Conservation (phyloP, 2,888 invertebrate species). For the Crocallis elinguaria region DNA sequence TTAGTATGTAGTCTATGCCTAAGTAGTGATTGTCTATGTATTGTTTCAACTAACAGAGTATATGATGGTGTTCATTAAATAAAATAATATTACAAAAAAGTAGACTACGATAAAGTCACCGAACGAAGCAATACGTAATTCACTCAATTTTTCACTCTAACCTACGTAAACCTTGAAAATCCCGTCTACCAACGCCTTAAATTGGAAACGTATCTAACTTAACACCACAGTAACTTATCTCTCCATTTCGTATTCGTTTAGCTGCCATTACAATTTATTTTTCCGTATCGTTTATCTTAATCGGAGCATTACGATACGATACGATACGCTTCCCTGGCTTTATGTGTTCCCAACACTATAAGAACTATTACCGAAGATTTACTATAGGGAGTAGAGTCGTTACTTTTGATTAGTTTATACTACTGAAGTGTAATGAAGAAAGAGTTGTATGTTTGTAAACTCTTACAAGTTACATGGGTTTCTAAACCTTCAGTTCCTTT, state of each 20-base stretch:
- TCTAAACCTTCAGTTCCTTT: too few species aligned
- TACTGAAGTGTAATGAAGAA: neutral
- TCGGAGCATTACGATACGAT: constrained; percentile 6
- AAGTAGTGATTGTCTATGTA: too few species aligned
- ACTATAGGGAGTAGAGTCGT: neutral
- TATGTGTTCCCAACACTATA: neutral
- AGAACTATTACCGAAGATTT: neutral
- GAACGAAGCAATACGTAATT: too few species aligned
- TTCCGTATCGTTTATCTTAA: constrained; percentile 43
- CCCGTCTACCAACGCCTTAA: neutral
- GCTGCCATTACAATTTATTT: constrained; percentile 27
- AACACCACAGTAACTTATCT: neutral
- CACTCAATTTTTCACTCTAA: too few species aligned
- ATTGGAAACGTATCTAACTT: neutral
- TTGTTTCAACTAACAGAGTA: too few species aligned
- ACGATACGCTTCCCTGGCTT: constrained; percentile 12
- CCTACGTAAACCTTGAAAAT: too few species aligned
- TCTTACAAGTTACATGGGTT: too few species aligned
- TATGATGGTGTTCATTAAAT: too few species aligned
- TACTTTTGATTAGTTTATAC: neutral
- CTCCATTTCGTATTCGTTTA: constrained; percentile 22
- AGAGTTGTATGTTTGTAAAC: too few species aligned
- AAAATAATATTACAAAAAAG: too few species aligned
- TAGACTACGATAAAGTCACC: too few species aligned
- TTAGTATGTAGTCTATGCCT: too few species aligned